Percentiles rank a stretch among this genome's conserved stretches.
These are phyloP conservation scores for Syngnathus floridae DNA, from an alignment of 2,113 vertebrate species.

Conservation along the genomic window DNA sequence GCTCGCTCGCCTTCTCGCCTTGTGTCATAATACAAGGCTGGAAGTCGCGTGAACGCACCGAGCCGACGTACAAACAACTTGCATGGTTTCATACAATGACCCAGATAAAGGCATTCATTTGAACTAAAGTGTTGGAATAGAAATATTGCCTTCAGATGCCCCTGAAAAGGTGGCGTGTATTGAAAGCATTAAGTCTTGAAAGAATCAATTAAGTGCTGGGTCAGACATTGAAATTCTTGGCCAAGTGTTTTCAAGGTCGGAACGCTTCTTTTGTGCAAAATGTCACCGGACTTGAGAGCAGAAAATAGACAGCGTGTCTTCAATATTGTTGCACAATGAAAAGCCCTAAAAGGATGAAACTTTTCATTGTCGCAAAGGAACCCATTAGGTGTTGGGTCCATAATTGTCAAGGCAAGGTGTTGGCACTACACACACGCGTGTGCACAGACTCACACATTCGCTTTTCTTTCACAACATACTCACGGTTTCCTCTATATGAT, in stretches of 20 bases:
- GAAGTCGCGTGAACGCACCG: slow-evolving; percentile 13
- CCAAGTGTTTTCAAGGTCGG: slow-evolving; percentile 44
- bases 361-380: slow-evolving; percentile 14
- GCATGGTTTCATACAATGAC: slow-evolving; percentile 19
- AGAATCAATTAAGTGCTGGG: slow-evolving; percentile 42
- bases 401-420: slow-evolving; percentile 7
- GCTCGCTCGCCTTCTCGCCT: neutral
- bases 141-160: slow-evolving; percentile 29
- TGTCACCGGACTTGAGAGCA: slow-evolving; percentile 4
- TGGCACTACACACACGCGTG: neutral
- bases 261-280: slow-evolving; percentile 27
- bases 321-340: slow-evolving; percentile 9
- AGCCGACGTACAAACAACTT: slow-evolving; percentile 27
- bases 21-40: slow-evolving; percentile 2
- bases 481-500: neutral
- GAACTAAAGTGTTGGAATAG: slow-evolving; percentile 31
- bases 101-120: slow-evolving; percentile 18
- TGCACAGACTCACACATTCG: neutral
- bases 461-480: neutral
- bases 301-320: slow-evolving; percentile 18
- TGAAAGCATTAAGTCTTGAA: slow-evolving; percentile 37
- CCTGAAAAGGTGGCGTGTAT: slow-evolving; percentile 31
- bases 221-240: slow-evolving; percentile 33
- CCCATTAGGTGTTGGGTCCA: slow-evolving; percentile 10
- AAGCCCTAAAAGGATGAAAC: neutral